These are phyloP conservation scores for Drosophila albomicans DNA, from an alignment of 1,140 invertebrate genomes.

Conservation along the genomic window DNA sequence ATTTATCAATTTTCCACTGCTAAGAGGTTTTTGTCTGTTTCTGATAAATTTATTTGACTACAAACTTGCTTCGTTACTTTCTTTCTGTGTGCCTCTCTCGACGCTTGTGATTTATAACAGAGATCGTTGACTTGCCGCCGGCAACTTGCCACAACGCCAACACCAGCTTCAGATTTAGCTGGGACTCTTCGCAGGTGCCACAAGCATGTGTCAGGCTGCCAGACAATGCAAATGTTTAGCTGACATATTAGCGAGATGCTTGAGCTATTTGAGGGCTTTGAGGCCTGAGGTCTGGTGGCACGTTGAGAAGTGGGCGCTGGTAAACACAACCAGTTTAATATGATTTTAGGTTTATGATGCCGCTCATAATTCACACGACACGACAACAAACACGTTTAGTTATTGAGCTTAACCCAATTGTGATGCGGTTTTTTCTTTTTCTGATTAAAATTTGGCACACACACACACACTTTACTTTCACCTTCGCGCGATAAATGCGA, in stretches of 20 bases:
- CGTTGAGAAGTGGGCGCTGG: background rate
- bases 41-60: slow-evolving; percentile 17
- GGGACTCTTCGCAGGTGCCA: slow-evolving; percentile 43
- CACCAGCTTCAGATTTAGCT: background rate
- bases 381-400: slow-evolving; percentile 64
- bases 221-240: slow-evolving; percentile 41
- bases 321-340: slow-evolving; percentile 62
- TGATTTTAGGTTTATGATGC: slow-evolving; percentile 36
- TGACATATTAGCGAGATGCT: slow-evolving; percentile 44
- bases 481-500: slow-evolving; percentile 44
- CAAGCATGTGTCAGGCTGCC: slow-evolving; percentile 44
- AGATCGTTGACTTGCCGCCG: slow-evolving; percentile 36
- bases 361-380: slow-evolving; percentile 67
- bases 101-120: slow-evolving; percentile 18
- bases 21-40: slow-evolving; percentile 1
- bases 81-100: slow-evolving; percentile 14
- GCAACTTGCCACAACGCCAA: background rate
- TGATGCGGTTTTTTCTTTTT: slow-evolving; percentile 30
- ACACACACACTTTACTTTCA: slow-evolving; percentile 62
- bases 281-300: background rate
- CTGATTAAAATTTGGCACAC: slow-evolving; percentile 62
- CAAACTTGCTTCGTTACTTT: slow-evolving; percentile 33
- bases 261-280: slow-evolving; percentile 22
- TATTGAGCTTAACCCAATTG: slow-evolving; percentile 79
- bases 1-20: slow-evolving; percentile 6